A percentile compares a stretch with the other conserved stretches of the same genome.
Conservation (phyloP, 2,113 vertebrate genomes). For the Salvelinus namaycush region DNA sequence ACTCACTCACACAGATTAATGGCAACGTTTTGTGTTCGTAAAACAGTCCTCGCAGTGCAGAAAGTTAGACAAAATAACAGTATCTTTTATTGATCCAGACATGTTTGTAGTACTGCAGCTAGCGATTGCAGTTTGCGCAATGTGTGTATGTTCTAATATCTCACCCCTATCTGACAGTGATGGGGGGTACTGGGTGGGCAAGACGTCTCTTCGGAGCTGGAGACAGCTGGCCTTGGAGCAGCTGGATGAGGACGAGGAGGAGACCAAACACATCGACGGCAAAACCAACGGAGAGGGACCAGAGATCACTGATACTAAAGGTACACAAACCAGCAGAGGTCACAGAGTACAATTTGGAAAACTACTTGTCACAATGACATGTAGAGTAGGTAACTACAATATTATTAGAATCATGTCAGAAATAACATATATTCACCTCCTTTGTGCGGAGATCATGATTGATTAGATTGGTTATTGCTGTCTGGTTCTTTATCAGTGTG, state of each 20-base stretch:
- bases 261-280: conserved; percentile 80
- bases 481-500: too few relatives aligned
- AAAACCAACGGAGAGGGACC: conserved; percentile 83
- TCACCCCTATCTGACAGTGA: conserved; percentile 59
- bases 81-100: too few relatives aligned
- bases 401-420: too few relatives aligned
- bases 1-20: not conserved
- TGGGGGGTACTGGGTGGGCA: conserved; percentile 92
- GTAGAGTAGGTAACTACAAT: not conserved
- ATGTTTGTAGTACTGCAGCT: too few relatives aligned
- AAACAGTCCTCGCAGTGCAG: not conserved
- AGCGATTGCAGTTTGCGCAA: not conserved
- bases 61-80: too few relatives aligned
- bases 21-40: not conserved
- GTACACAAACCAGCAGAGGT: conserved; percentile 47
- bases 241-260: conserved; percentile 87
- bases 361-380: not conserved
- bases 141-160: too few relatives aligned
- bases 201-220: conserved; percentile 90
- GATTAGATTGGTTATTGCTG: too few relatives aligned
- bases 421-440: not conserved
- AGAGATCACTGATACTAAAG: conserved; percentile 61
- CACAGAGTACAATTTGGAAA: not conserved
- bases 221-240: conserved; percentile 91
- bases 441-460: not conserved